Base-by-base conservation (phyloP, 2,797 vertebrate species). In the Tachyglossus aculeatus region DNA sequence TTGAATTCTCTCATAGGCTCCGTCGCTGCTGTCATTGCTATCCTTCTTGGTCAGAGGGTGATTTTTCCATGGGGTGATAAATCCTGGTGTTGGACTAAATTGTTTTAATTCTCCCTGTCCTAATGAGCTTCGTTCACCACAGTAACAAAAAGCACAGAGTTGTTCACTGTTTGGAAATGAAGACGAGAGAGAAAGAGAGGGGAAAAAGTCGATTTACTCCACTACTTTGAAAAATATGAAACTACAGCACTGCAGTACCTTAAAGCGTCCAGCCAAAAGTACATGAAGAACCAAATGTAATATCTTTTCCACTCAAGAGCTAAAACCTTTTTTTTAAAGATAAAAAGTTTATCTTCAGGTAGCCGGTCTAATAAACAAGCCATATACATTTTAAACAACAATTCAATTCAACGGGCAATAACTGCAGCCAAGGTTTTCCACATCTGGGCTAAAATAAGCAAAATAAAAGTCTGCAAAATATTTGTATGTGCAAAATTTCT, bases 91-190 rank as follows among this genome's bases (percentile, higher is more conserved):
- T 83, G 93, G 89, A 90, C 91, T 87, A 85, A 97, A 99, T 67
- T 89, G 94, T 86, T 92, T 96, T 83, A 99, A 91, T 77, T 98
- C 96, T 83, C 97, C 98, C 94, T 99, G 98, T 91, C 98, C 98
- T 90, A 99, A 93, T 71, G 97, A 96, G 91, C 97, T 98, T 72
- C 94, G 94, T 81, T 94, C 95, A 84, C 96, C 97, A 81, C 97
- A 97, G 91, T 96, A 96, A 93, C 98, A 99, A 92, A 99, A 98
- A 92, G 96, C 96, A 90, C 98, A 99, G 90, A 96, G 94, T 92
- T 91, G 94, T 88, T 98, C 96, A 66, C 92, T 94, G 78, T 90
- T 90, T 57, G 67, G 76, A 59, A 53, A 50, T 10, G 21, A 15
- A 24, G 8, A 68, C 38, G 19, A 6, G 9, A 32, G 6, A 50